phyloP scores from a whole-genome alignment of 2,797 vertebrate species.

The Acipenser transmontanus region DNA sequence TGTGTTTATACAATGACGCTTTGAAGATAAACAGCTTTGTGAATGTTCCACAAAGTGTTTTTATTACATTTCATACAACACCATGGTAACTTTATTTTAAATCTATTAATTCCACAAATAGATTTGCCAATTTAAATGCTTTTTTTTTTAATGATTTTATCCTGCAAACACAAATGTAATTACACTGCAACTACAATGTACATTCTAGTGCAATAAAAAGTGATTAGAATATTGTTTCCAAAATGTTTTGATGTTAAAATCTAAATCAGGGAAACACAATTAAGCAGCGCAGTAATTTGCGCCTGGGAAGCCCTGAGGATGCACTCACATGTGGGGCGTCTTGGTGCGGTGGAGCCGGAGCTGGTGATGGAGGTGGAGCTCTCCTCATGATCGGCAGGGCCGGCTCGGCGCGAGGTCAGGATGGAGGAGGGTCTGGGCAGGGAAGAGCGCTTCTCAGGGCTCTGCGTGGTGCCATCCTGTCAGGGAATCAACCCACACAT shows the following conservation, averaged over 20 bases:
- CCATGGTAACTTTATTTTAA: too few relatives aligned
- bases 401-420: slow-evolving; percentile 74
- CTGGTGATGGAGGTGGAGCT: slow-evolving; percentile 75
- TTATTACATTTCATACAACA: too few relatives aligned
- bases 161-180: too few relatives aligned
- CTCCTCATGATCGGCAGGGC: slow-evolving; percentile 81
- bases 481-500: not conserved
- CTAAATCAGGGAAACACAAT: not conserved
- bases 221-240: too few relatives aligned
- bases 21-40: too few relatives aligned
- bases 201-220: not conserved
- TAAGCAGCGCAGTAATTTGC: not conserved
- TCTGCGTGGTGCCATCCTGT: slow-evolving; percentile 83
- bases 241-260: not conserved
- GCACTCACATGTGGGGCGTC: slow-evolving; percentile 84
- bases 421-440: slow-evolving; percentile 81
- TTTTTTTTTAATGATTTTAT: too few relatives aligned
- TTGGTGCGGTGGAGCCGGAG: slow-evolving; percentile 62
- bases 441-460: slow-evolving; percentile 86
- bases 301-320: slow-evolving; percentile 7
- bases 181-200: too few relatives aligned
- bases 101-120: too few relatives aligned
- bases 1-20: too few relatives aligned
- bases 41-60: too few relatives aligned
- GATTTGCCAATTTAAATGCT: too few relatives aligned